Evolutionary conservation across 2,888 invertebrate species (phyloP).

Genomic region (Tachystola acroxantha): DNA sequence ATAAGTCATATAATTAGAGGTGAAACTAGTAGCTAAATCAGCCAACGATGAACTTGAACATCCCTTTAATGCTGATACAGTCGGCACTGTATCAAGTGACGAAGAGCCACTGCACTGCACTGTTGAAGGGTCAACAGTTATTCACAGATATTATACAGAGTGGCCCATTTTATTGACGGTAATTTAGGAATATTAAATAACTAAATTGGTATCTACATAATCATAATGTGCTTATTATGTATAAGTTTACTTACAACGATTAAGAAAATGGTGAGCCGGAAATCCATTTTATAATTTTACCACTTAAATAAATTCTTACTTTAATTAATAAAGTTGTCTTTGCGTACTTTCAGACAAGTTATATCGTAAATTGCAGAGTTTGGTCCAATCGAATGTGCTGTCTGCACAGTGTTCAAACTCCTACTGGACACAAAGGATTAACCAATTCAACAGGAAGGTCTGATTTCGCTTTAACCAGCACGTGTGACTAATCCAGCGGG

Average conservation of each 20-base stretch:
- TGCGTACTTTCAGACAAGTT: not conserved
- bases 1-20: too few species aligned
- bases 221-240: too few species aligned
- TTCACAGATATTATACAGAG: not conserved
- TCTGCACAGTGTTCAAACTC: conserved; percentile 30
- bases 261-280: conserved; percentile 33
- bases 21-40: too few species aligned
- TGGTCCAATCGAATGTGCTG: conserved; percentile 20
- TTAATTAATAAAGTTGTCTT: not conserved
- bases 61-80: too few species aligned
- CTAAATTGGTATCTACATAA: too few species aligned
- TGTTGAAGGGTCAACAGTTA: not conserved
- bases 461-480: conserved; percentile 45
- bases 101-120: too few species aligned
- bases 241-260: conserved; percentile 51
- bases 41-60: too few species aligned
- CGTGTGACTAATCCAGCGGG: conserved; percentile 32
- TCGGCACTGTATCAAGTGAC: too few species aligned
- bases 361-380: not conserved
- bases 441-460: conserved; percentile 61
- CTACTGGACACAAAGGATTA: conserved; percentile 46
- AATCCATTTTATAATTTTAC: conserved; percentile 32
- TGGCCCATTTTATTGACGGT: too few species aligned
- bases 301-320: conserved; percentile 1
- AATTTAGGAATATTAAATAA: too few species aligned